These are phyloP conservation scores for Oreochromis spilurus DNA, from an alignment of 2,113 vertebrate species.

Conservation along the genomic window DNA sequence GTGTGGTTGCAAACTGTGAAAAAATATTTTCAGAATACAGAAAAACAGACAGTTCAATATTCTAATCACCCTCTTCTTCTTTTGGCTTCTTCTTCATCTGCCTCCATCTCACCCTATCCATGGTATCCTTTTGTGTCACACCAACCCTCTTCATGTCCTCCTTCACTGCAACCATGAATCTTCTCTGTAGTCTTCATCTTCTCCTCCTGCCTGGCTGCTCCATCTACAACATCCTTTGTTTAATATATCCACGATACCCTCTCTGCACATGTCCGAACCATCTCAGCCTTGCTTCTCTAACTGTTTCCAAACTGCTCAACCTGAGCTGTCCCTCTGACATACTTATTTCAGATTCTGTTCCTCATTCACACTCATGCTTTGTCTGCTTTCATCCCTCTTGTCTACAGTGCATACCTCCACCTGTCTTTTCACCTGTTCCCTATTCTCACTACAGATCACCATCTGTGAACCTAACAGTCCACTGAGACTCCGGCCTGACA, in stretches of 20 bases:
- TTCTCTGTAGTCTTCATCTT: background rate
- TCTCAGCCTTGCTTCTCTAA: background rate
- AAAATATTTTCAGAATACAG: background rate
- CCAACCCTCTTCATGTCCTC: background rate
- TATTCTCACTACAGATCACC: background rate
- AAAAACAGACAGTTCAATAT: background rate
- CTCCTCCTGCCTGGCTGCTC: fast-evolving
- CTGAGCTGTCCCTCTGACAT: background rate
- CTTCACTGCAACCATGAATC: background rate
- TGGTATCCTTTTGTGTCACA: background rate
- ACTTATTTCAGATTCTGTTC: background rate
- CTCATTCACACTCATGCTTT: background rate
- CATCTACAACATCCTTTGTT: background rate
- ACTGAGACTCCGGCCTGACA: fast-evolving
- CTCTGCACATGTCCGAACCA: background rate
- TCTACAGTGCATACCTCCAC: background rate
- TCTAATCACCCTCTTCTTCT: background rate
- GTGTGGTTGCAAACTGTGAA: background rate
- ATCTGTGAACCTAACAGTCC: background rate
- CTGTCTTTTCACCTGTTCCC: background rate
- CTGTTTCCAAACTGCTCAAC: background rate
- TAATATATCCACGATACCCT: background rate
- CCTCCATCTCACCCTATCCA: background rate
- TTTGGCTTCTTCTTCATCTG: background rate
- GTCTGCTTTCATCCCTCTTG: background rate